Percentiles rank a stretch among this genome's conserved stretches.
These are phyloP conservation scores for Oncopeltus fasciatus DNA, from an alignment of 1,140 invertebrate genomes.

Conservation along the genomic window DNA sequence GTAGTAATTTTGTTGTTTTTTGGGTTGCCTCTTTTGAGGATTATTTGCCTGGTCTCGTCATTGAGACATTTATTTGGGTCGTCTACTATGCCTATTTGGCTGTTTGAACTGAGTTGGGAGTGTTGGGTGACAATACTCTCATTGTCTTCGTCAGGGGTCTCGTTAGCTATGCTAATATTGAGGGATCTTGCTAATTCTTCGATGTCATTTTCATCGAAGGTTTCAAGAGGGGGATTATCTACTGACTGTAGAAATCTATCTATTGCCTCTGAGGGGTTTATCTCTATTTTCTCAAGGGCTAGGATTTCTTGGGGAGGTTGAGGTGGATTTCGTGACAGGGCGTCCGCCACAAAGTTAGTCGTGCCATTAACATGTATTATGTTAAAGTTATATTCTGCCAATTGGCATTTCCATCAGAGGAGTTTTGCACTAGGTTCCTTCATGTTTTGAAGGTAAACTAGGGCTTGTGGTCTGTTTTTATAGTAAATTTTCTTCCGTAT, in stretches of 20 bases:
- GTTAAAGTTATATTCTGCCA: constrained; percentile 20
- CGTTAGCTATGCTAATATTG: not conserved
- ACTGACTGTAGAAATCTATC: not conserved
- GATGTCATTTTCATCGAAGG: not conserved
- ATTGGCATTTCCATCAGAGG: constrained; percentile 20
- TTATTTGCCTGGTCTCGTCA: not conserved
- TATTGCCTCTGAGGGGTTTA: not conserved
- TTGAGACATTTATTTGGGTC: not conserved
- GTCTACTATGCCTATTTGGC: not conserved
- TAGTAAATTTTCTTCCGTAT: constrained; percentile 30
- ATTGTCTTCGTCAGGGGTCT: not conserved
- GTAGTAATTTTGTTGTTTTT: not conserved
- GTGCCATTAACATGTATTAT: constrained; percentile 23
- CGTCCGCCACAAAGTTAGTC: constrained; percentile 27
- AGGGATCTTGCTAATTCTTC: not conserved
- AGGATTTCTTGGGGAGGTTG: not conserved
- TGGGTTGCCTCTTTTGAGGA: not conserved
- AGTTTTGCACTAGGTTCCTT: constrained; percentile 26
- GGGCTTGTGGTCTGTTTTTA: constrained; percentile 33
- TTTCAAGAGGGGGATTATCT: not conserved
- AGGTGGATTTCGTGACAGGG: not conserved
- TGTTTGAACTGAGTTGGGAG: constrained; percentile 1
- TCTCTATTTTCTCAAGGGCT: not conserved
- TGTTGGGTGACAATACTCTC: not conserved
- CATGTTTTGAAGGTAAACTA: constrained; percentile 30